phyloP scores from a whole-genome alignment of 2,113 vertebrate species.

The Suricata suricatta region DNA sequence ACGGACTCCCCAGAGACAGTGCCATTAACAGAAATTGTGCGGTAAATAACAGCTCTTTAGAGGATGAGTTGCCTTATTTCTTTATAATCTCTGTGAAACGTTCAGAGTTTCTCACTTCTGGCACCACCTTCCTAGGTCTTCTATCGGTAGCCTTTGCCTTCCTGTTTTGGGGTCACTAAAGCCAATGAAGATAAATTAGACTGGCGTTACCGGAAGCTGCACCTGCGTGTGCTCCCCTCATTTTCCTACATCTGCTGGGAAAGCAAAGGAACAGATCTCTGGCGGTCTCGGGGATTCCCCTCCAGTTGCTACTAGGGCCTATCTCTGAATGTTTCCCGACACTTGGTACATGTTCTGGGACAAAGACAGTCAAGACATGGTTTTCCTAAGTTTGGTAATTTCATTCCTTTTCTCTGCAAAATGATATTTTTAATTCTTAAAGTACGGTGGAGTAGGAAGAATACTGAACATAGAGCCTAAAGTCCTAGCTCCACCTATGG shows the following conservation, averaged over 20 bases:
- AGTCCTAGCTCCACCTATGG: neutral
- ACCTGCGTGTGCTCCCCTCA: too few relatives aligned
- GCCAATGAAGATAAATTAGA: neutral
- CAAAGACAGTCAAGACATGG: neutral
- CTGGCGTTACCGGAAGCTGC: fast-evolving
- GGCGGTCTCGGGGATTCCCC: fast-evolving
- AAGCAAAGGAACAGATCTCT: neutral
- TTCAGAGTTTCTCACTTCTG: neutral
- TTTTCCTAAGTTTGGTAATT: neutral
- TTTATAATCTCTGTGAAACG: neutral
- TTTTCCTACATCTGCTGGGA: fast-evolving
- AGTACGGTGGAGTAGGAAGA: neutral
- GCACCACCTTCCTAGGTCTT: neutral
- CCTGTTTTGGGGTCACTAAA: neutral
- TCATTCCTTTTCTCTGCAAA: neutral
- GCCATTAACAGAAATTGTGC: neutral
- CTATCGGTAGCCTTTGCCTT: neutral
- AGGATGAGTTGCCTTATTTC: neutral
- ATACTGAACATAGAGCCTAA: too few relatives aligned
- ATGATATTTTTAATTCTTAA: neutral
- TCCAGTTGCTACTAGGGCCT: fast-evolving
- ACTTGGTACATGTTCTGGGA: neutral
- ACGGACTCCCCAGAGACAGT: neutral
- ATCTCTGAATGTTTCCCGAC: neutral
- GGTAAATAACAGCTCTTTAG: neutral